A percentile compares a stretch with the other conserved stretches of the same genome.
Conservation (phyloP, 2,797 vertebrate species). For the Cossypha polioptera region DNA sequence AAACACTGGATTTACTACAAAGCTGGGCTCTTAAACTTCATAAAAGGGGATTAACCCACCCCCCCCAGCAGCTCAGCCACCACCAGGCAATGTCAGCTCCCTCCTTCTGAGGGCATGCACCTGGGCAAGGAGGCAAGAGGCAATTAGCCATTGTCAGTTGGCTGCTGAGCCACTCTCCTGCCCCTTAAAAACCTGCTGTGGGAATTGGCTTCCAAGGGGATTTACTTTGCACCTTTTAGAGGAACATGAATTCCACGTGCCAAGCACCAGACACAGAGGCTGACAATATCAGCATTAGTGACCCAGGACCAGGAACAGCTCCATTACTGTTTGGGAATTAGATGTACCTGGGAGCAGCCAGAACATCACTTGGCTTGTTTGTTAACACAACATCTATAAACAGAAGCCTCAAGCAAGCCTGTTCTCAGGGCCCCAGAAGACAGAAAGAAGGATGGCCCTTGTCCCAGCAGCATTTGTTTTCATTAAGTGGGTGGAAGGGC, state of each 20-base stretch:
- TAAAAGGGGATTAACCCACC: neutral
- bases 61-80: neutral
- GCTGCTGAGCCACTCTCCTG: neutral
- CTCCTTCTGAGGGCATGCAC: neutral
- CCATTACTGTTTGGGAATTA: neutral
- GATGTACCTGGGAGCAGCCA: neutral
- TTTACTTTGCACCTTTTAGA: neutral
- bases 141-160: neutral
- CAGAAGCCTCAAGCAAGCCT: neutral
- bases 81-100: neutral
- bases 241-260: fast-evolving
- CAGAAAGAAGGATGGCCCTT: neutral
- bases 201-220: neutral
- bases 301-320: neutral
- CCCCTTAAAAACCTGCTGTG: neutral
- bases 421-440: neutral
- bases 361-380: constrained; percentile 2
- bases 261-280: neutral
- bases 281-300: neutral
- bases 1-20: neutral
- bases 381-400: neutral
- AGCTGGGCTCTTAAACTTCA: neutral
- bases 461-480: constrained; percentile 10
- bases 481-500: constrained; percentile 2
- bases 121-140: neutral